Evolutionary conservation across 2,113 vertebrate species (phyloP), one percentile per base, ranked within the genome.

Genomic region (Otolemur garnettii): DNA sequence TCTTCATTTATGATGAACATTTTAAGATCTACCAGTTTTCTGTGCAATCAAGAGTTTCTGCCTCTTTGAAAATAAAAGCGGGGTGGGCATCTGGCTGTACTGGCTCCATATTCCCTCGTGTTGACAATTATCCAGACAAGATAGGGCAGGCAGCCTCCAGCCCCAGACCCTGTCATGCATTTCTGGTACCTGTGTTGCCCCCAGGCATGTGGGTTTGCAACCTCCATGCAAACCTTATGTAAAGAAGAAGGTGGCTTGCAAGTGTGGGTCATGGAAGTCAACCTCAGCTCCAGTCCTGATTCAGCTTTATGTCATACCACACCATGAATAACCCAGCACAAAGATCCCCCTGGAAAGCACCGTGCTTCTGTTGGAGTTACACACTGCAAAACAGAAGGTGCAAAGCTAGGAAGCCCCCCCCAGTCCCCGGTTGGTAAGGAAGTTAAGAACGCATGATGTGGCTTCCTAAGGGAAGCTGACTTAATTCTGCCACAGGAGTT

Each of bases 401-500:
- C 28, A 71, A 59, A 2, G 17, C 90, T 38, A 50, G 45, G 8
- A 53, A 55, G 71, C 21, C 28, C 7, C 8, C 8, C 28, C 17
- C 17, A 60, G 6, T n/a, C 13, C 4, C 0, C 6, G 0, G 8
- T 13, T 0, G 0, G 19, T 1, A 6, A 69, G 42, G n/a, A 45
- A 66, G 35, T 12, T 42, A 22, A 8, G 26, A 53, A 30, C 3
- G 24, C 33, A 75, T 1, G 74, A 75, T 1, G 74, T 7, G 71
- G 94, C 93, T 96, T n/a, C 62, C 2, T 4, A 5, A 57, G 86
- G 86, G 92, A 95, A 68, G 93, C 91, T 95, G 62, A 64, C 89
- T 90, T 92, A 72, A 91, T 94, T 89, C 96, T 94, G 95, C 93
- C 91, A 79, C 87, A 21, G 90, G 96, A 97, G 94, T 96, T 95